These are phyloP conservation scores for Eupithecia tripunctaria DNA, from an alignment of 2,888 invertebrate species.

Conservation along the genomic window DNA sequence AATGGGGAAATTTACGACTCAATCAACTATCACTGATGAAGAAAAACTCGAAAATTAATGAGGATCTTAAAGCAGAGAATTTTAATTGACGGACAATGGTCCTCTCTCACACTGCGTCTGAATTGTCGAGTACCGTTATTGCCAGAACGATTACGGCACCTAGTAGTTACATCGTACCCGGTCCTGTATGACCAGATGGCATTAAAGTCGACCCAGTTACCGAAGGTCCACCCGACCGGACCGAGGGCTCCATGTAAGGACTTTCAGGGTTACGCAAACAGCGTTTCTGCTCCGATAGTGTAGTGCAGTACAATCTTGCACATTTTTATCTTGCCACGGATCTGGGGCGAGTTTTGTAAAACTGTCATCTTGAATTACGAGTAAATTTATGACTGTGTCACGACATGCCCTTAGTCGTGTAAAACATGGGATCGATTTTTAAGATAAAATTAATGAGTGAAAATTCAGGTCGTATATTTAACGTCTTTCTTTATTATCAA, in stretches of 20 bases:
- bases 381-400: slow-evolving; percentile 38
- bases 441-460: slow-evolving; percentile 30
- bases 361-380: slow-evolving; percentile 43
- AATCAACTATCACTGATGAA: slow-evolving; percentile 23
- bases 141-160: slow-evolving; percentile 61
- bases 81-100: slow-evolving; percentile 55
- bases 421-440: slow-evolving; percentile 29
- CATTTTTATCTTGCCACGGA: slow-evolving; percentile 40
- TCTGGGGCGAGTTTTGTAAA: slow-evolving; percentile 43
- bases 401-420: slow-evolving; percentile 37
- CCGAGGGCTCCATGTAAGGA: slow-evolving; percentile 71
- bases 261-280: slow-evolving; percentile 73
- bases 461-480: slow-evolving; percentile 11
- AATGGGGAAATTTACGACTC: slow-evolving; percentile 25
- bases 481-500: slow-evolving; percentile 1
- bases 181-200: slow-evolving; percentile 78
- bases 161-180: slow-evolving; percentile 65
- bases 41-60: slow-evolving; percentile 38
- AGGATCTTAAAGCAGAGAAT: slow-evolving; percentile 50
- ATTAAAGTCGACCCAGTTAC: slow-evolving; percentile 77
- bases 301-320: slow-evolving; percentile 39
- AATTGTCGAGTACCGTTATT: slow-evolving; percentile 61
- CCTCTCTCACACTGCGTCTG: slow-evolving; percentile 52
- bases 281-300: slow-evolving; percentile 45
- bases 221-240: slow-evolving; percentile 74